Base-by-base conservation (phyloP, 2,888 invertebrate species). In the Agrochola macilenta region DNA sequence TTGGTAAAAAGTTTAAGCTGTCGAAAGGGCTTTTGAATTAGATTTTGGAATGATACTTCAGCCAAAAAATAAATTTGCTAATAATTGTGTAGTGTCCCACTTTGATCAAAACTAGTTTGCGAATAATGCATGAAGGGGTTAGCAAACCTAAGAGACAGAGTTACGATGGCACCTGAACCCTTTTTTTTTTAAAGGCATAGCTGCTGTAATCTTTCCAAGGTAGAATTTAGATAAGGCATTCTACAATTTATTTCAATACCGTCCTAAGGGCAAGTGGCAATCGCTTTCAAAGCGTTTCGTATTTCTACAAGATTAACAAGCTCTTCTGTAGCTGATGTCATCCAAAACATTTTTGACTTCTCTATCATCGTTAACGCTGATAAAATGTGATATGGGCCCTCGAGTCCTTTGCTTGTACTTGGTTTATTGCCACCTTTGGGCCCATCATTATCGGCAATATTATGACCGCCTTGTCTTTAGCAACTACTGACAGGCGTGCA, bases 401-500 rank as follows among this genome's bases (percentile, higher is more conserved):
- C n/a, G n/a, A 39, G 14, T 17, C 2, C 17, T 43, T 65, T 43
- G 26, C 9, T 20, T 64, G 1, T 11, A 17, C 20, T 46, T 39
- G 5, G 12, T 5, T 39, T 49, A 20, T 49, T 35, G n/a, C 39
- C n/a, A 20, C 26, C 11, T 69, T 69, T 52, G 1, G 7, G 5
- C 11, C 14, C 30, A 52, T 52, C 39, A 20, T 4, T 17, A 46
- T 17, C n/a, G 20, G 8, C 0, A 76, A 60, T 49, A 57, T 39
- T 35, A 65, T 43, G 52, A 65, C 52, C 2, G n/a, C 5, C 35
- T 52, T 46, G 23, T 73, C 30, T 35, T 60, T 23, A 1, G 17
- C 26, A 78, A 46, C 1, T 9, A 26, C 35, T 43, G 43, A 64
- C 52, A 66, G 26, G 60, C 73, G 52, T 60, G 58, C 14, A 79